Conservation (phyloP, 2,113 vertebrate species). For the Python bivittatus region DNA sequence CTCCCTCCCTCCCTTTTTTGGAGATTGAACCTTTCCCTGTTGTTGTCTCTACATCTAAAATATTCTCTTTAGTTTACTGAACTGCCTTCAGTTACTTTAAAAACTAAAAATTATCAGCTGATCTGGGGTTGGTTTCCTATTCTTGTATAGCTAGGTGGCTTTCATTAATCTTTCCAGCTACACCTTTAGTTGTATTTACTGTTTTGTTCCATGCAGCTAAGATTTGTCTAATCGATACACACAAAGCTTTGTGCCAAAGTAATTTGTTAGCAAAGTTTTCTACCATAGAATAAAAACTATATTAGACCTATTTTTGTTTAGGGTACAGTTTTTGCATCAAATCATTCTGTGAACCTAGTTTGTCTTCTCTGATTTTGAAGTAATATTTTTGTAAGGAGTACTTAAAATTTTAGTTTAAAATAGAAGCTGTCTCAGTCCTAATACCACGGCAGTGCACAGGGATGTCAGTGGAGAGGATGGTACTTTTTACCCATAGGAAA, state of each 20-base stretch:
- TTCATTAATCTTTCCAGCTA: not conserved
- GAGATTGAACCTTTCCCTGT: not conserved
- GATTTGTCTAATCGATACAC: not conserved
- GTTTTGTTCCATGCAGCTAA: too few relatives aligned
- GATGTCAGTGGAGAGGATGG: not conserved
- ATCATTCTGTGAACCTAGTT: not conserved
- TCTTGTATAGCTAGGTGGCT: not conserved
- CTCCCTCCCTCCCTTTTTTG: too few relatives aligned
- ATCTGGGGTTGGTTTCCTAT: not conserved
- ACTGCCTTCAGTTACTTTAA: not conserved
- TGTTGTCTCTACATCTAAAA: not conserved
- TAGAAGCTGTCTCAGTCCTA: too few relatives aligned
- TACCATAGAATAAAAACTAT: not conserved
- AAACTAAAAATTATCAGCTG: not conserved
- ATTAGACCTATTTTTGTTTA: not conserved
- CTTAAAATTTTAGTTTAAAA: not conserved
- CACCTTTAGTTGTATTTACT: not conserved
- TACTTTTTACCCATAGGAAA: not conserved
- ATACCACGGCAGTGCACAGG: too few relatives aligned
- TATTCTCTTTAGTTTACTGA: not conserved
- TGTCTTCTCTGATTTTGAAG: not conserved
- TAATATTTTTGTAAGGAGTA: not conserved
- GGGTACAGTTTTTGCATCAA: not conserved
- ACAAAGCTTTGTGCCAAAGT: not conserved
- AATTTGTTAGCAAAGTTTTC: not conserved